These are phyloP conservation scores for Lamprotornis superbus DNA, from an alignment of 2,113 vertebrate species.

Conservation along the genomic window DNA sequence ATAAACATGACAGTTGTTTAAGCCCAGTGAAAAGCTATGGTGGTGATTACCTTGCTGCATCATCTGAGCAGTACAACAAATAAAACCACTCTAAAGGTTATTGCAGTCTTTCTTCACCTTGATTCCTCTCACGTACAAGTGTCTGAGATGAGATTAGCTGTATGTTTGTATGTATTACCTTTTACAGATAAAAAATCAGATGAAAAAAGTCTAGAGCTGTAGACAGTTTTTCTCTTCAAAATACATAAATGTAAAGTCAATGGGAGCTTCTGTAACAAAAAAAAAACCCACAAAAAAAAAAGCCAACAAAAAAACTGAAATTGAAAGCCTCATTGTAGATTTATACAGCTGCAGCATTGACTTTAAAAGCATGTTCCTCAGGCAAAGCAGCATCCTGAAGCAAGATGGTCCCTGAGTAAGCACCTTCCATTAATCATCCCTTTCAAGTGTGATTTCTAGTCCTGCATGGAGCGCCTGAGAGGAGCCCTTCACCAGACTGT, in stretches of 20 bases:
- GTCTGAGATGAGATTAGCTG: neutral
- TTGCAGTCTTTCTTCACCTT: neutral
- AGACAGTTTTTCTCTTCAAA: neutral
- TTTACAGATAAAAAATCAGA: neutral
- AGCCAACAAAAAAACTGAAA: neutral
- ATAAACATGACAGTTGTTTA: neutral
- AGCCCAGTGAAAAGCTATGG: neutral
- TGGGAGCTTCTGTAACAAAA: neutral
- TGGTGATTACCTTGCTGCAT: neutral
- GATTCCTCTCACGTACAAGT: neutral
- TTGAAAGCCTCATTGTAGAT: neutral
- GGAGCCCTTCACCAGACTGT: neutral
- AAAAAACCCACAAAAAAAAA: neutral
- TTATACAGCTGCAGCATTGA: neutral
- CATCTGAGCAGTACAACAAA: neutral
- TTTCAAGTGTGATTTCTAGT: neutral
- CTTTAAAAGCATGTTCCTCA: conserved; percentile 20
- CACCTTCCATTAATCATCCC: neutral
- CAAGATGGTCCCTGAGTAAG: neutral
- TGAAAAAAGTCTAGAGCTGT: neutral
- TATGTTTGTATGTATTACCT: neutral
- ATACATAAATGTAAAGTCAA: neutral
- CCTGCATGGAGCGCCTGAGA: neutral
- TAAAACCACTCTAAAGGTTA: neutral
- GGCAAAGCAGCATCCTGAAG: neutral